These are phyloP conservation scores for Tragelaphus eurycerus DNA, from an alignment of 2,797 vertebrate species.

Conservation along the genomic window DNA sequence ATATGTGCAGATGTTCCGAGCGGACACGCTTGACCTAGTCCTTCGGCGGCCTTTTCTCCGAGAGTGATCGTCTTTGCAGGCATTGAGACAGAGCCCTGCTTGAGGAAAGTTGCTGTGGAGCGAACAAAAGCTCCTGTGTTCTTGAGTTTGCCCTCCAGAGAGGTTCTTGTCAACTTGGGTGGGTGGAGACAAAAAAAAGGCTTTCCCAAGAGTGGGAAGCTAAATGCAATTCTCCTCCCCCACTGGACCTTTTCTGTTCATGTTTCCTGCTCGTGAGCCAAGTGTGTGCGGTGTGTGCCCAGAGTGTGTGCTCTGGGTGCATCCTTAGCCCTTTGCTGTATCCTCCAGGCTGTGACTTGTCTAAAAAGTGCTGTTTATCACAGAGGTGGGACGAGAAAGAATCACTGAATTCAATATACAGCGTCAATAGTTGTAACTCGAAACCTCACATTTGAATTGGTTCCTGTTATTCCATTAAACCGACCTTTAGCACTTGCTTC, in stretches of 20 bases:
- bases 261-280: background rate
- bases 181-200: slow-evolving; percentile 55
- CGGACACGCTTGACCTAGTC: background rate
- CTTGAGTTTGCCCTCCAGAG: background rate
- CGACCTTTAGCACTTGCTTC: background rate
- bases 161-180: slow-evolving; percentile 47
- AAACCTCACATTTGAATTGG: background rate
- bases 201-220: slow-evolving; percentile 63
- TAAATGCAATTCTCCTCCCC: slow-evolving; percentile 22
- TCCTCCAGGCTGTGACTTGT: background rate
- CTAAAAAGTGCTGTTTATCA: background rate
- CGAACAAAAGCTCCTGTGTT: slow-evolving; percentile 66
- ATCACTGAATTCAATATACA: background rate
- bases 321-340: background rate
- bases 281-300: background rate
- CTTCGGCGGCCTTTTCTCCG: background rate
- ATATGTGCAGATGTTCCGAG: background rate
- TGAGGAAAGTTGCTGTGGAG: background rate
- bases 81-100: slow-evolving; percentile 42
- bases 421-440: fast-evolving
- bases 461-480: background rate
- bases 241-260: background rate
- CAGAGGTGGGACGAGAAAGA: background rate
- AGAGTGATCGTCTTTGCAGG: background rate
- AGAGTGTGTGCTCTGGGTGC: background rate